phyloP scores from a whole-genome alignment of 2,113 vertebrate genomes.

The Phylloscopus trochiloides region DNA sequence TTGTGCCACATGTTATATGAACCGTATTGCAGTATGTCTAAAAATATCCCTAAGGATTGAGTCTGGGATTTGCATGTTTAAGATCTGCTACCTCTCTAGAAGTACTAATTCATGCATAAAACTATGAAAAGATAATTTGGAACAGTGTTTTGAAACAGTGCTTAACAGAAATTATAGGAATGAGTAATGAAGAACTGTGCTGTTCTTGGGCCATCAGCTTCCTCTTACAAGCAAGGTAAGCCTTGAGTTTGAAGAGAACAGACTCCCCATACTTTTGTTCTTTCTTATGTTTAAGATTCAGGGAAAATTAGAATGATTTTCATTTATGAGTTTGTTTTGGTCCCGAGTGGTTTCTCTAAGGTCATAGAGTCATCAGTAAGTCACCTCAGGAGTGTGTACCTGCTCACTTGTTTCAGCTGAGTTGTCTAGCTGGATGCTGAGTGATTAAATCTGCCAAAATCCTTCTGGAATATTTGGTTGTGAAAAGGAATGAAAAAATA shows the following conservation, averaged over 20 bases:
- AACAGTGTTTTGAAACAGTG: neutral
- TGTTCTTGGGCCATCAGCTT: neutral
- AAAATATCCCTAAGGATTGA: neutral
- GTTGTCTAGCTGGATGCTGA: neutral
- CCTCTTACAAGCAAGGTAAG: neutral
- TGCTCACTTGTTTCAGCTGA: neutral
- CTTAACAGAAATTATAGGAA: neutral
- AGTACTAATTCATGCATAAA: neutral
- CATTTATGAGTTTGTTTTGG: neutral
- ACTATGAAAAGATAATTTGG: neutral
- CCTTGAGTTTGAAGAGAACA: neutral
- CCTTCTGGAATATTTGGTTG: neutral
- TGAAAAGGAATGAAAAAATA: neutral
- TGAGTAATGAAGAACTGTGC: neutral
- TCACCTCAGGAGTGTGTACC: neutral
- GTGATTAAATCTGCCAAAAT: neutral
- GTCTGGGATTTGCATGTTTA: neutral
- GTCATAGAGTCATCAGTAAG: neutral
- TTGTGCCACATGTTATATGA: neutral
- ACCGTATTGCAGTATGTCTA: neutral
- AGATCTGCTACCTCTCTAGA: neutral
- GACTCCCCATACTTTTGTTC: neutral
- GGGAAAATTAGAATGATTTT: neutral
- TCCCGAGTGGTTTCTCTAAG: neutral
- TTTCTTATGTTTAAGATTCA: neutral